These are phyloP conservation scores for Drosophila neotestacea DNA, from an alignment of 2,888 invertebrate genomes.

Conservation along the genomic window DNA sequence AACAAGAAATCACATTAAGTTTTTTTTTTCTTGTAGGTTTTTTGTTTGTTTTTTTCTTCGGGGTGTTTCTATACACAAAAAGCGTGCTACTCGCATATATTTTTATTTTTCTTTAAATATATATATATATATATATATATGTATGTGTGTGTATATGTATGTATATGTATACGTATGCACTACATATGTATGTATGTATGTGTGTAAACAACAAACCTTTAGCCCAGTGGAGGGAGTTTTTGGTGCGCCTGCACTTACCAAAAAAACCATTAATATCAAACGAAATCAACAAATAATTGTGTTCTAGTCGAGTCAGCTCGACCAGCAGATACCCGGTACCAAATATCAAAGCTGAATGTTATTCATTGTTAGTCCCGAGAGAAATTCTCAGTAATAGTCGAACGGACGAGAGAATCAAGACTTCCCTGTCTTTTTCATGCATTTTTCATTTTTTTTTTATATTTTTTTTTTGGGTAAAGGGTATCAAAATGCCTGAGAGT, in stretches of 20 bases:
- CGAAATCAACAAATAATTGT: slow-evolving; percentile 12
- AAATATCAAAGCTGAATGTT: background rate
- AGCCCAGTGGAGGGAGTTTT: slow-evolving; percentile 70
- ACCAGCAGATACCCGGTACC: slow-evolving; percentile 46
- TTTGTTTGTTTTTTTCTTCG: slow-evolving; percentile 6
- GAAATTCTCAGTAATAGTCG: background rate
- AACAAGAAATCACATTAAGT: slow-evolving; percentile 79
- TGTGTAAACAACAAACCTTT: slow-evolving; percentile 56
- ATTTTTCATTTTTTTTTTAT: background rate
- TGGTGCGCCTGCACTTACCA: slow-evolving; percentile 71
- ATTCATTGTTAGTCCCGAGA: background rate
- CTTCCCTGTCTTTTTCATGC: slow-evolving; percentile 6
- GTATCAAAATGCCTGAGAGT: slow-evolving; percentile 61
- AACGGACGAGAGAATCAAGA: slow-evolving; percentile 5
- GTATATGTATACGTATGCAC: slow-evolving; percentile 37
- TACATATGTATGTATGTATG: slow-evolving; percentile 15
- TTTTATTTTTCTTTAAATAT: slow-evolving; percentile 30
- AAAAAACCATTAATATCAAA: slow-evolving; percentile 6
- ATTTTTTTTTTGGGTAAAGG: slow-evolving; percentile 25
- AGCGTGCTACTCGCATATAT: slow-evolving; percentile 70
- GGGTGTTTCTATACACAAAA: slow-evolving; percentile 68
- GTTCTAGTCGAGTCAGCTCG: slow-evolving; percentile 30
- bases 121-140: slow-evolving; percentile 36
- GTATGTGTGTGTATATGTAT: slow-evolving; percentile 33
- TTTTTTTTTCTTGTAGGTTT: slow-evolving; percentile 22